These are phyloP conservation scores for Heliothis virescens DNA, from an alignment of 1,140 invertebrate species.

Conservation along the genomic window DNA sequence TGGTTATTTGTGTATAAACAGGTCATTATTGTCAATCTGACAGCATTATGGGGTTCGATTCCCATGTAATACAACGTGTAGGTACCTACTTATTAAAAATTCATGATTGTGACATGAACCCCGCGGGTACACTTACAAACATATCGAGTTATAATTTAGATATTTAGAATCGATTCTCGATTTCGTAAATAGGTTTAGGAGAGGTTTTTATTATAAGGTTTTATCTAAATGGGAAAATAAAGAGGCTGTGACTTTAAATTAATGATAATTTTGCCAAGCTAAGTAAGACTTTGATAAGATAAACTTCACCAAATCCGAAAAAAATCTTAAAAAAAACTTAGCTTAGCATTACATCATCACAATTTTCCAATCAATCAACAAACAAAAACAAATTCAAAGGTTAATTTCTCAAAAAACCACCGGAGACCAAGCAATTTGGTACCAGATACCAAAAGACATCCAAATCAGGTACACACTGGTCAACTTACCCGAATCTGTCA, in stretches of 20 bases:
- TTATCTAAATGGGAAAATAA: slow-evolving; percentile 23
- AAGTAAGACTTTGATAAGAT: neutral
- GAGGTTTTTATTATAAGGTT: neutral
- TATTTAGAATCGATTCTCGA: slow-evolving; percentile 36
- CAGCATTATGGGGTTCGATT: slow-evolving; percentile 39
- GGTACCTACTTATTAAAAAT: slow-evolving; percentile 39
- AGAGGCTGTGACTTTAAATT: neutral
- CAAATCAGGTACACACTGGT: slow-evolving; percentile 16
- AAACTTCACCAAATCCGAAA: neutral
- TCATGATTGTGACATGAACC: slow-evolving; percentile 45
- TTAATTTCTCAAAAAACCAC: slow-evolving; percentile 16
- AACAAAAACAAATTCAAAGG: slow-evolving; percentile 33
- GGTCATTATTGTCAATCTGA: slow-evolving; percentile 42
- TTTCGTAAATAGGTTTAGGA: slow-evolving; percentile 5
- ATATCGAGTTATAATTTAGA: slow-evolving; percentile 37
- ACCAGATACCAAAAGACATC: slow-evolving; percentile 20
- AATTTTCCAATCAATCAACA: neutral
- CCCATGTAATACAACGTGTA: slow-evolving; percentile 11
- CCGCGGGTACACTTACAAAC: slow-evolving; percentile 36
- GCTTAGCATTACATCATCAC: neutral
- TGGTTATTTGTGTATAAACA: slow-evolving; percentile 29
- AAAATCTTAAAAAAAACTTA: too few species aligned
- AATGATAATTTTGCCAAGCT: neutral
- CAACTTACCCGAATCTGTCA: too few species aligned
- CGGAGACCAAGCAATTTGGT: neutral